Conservation (phyloP, 2,888 invertebrate species). For the Zaprionus obscuricornis region DNA sequence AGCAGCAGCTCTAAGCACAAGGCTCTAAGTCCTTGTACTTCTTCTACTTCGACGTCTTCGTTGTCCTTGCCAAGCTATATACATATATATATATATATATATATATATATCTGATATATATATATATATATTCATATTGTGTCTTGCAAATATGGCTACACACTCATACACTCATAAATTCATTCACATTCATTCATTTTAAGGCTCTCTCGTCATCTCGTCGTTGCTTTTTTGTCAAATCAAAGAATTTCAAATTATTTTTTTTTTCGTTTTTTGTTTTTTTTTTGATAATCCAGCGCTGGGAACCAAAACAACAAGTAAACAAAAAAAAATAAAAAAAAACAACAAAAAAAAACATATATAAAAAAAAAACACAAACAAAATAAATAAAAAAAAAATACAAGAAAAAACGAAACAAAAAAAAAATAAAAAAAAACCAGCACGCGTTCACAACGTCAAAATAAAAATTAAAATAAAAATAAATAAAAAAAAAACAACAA, state of each 20-base stretch:
- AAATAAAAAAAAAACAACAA: background rate
- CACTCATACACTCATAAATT: too few relatives aligned
- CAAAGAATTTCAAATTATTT: too few relatives aligned
- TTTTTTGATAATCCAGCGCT: too few relatives aligned
- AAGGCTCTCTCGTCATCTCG: too few relatives aligned
- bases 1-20: conserved; percentile 1
- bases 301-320: conserved; percentile 21
- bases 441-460: conserved; percentile 17
- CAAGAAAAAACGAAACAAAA: conserved; percentile 3
- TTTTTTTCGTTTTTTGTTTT: too few relatives aligned
- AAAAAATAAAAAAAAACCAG: conserved; percentile 7
- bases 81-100: conserved; percentile 10
- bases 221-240: too few relatives aligned
- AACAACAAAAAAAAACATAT: conserved; percentile 2
- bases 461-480: conserved; percentile 5
- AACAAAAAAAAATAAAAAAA: conserved; percentile 8
- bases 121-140: conserved; percentile 18
- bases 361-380: background rate
- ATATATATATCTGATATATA: background rate
- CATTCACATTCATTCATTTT: conserved; percentile 21
- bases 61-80: conserved; percentile 36
- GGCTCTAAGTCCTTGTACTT: conserved; percentile 37
- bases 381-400: conserved; percentile 1
- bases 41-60: conserved; percentile 41
- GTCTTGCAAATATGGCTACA: too few relatives aligned